Base-by-base conservation (phyloP, 2,113 vertebrate genomes). In the Zosterops japonicus region DNA sequence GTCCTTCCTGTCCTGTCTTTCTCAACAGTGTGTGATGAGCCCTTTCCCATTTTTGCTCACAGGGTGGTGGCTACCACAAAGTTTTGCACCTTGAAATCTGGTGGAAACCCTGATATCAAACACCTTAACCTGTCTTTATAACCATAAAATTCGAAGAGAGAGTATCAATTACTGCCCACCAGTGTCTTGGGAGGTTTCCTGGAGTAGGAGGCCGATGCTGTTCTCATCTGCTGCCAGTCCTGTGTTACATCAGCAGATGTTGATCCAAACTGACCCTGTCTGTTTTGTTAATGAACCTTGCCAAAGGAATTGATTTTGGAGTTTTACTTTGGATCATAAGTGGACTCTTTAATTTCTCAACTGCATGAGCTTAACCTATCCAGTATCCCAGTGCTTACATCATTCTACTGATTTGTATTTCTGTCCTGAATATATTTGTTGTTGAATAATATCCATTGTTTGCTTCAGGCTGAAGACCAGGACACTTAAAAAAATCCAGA, bases 301-400 rank as follows among this genome's bases (percentile, higher is more conserved):
- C 96, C 78, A 94, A n/a, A 90, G 85, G 56, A 88, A 92, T 83
- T 83, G 95, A 95, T 96, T 97, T 93, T 81, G 89, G 92, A 86
- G 59, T 93, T 95, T 95, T 95, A 77, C 53, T 55, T 75, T 33
- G 12, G 25, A 27, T 96, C 69, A 16, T 57, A 76, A 95, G 92
- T 44, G 59, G 89, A 65, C 83, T 97, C 44, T 12, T 72, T 50
- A 95, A 95, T 97, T 97, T 97, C 96, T 96, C 90, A 94, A 85
- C 92, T 76, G 90, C 68, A 53, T 70, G 91, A 76, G 91, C 71
- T 96, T 93, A 93, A 95, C 91, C 28, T 17, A 25, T 52, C 22
- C 6, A 63, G 25, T 89, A 74, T 87, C 90, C 60, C 68, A 70
- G 82, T 78, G 82, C 89, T 94, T 76, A 65, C 70, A 64, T 90